Percentiles rank a stretch among this genome's conserved stretches.
phyloP scores from a whole-genome alignment of 2,113 vertebrate species.

The Pontoporia blainvillei region DNA sequence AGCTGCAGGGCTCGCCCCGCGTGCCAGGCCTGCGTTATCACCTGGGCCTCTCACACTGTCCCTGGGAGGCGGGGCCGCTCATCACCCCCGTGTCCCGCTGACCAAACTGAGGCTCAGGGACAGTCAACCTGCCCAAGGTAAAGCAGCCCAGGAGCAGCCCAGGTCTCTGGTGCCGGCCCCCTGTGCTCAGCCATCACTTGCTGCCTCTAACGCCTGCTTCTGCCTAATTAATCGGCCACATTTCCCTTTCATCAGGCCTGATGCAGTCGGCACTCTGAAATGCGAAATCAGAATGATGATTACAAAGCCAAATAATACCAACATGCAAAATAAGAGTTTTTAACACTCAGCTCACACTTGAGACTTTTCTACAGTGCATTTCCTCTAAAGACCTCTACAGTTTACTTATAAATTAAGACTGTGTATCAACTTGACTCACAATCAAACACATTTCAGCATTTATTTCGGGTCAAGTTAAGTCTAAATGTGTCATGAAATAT shows the following conservation, averaged over 20 bases:
- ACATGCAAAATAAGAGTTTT: background rate
- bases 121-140: background rate
- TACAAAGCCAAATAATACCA: background rate
- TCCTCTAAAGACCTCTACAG: background rate
- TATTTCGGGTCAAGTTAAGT: background rate
- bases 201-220: background rate
- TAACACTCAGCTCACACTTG: background rate
- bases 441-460: background rate
- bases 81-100: no score
- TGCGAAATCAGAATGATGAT: background rate
- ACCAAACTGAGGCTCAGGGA: background rate
- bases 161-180: background rate
- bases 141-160: background rate
- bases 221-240: background rate
- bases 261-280: background rate
- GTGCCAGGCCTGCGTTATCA: background rate
- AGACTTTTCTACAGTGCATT: background rate
- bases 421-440: background rate
- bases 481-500: background rate
- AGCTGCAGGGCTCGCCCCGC: background rate
- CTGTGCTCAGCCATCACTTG: no score
- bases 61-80: background rate
- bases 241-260: background rate
- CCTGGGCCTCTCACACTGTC: background rate
- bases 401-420: background rate